These are phyloP conservation scores for Panzeria rudis DNA, from an alignment of 2,888 invertebrate species.

Conservation along the genomic window DNA sequence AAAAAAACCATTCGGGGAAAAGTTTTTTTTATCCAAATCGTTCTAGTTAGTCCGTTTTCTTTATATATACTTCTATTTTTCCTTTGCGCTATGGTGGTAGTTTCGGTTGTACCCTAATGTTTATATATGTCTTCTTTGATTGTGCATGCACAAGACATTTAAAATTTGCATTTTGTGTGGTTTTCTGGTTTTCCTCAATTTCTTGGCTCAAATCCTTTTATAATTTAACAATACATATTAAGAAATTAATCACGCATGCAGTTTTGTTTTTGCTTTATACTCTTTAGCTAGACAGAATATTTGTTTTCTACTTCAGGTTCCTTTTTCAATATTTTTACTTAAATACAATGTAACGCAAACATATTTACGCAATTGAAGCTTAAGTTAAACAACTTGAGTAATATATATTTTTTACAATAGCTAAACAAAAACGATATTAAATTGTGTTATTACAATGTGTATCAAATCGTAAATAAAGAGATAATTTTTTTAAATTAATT, in stretches of 20 bases:
- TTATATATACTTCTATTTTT: too few species aligned
- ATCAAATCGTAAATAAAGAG: too few species aligned
- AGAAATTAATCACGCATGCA: constrained; percentile 56
- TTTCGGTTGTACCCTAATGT: neutral
- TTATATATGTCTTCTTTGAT: neutral
- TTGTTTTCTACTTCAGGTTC: neutral
- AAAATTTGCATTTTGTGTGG: constrained; percentile 60
- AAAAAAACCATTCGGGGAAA: too few species aligned
- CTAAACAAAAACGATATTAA: too few species aligned
- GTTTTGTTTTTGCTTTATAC: constrained; percentile 23
- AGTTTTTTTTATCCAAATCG: too few species aligned
- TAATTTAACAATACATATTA: constrained; percentile 47
- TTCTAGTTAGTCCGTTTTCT: too few species aligned
- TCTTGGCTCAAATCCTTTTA: constrained; percentile 44
- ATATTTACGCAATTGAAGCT: neutral
- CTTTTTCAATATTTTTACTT: neutral
- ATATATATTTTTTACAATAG: too few species aligned
- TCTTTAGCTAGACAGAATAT: neutral
- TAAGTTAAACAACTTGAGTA: too few species aligned
- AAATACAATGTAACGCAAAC: neutral
- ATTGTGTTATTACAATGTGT: too few species aligned
- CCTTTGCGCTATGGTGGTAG: too few species aligned
- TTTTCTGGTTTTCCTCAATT: constrained; percentile 32
- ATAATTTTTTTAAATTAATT: too few species aligned
- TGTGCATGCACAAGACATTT: constrained; percentile 36